Evolutionary conservation across 2,113 vertebrate genomes (phyloP).

Genomic region (Balaeniceps rex): DNA sequence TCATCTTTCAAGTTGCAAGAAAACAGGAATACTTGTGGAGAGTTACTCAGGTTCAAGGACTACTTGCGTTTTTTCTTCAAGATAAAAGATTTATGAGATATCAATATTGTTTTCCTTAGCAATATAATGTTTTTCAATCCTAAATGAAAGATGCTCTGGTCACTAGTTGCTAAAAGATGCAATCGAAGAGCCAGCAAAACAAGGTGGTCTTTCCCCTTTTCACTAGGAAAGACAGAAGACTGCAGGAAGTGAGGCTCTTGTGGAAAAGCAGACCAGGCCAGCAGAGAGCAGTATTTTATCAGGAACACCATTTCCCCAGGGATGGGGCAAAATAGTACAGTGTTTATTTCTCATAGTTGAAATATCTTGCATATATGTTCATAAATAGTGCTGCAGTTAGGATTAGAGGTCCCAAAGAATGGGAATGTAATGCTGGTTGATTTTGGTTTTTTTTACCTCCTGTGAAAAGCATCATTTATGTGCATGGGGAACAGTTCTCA

Average conservation of each 20-base stretch:
- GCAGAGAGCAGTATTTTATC: conserved; percentile 39
- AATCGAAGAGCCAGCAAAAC: not conserved
- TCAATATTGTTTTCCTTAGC: not conserved
- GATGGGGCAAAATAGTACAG: rapidly evolving
- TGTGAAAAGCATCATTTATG: not conserved
- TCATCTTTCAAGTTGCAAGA: not conserved
- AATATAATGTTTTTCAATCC: not conserved
- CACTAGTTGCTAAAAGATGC: rapidly evolving
- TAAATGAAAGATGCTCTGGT: not conserved
- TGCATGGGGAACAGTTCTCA: not conserved
- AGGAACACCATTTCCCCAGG: not conserved
- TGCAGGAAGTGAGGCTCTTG: not conserved
- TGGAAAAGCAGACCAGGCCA: not conserved
- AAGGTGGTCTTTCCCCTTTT: not conserved
- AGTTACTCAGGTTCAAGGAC: not conserved
- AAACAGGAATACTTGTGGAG: not conserved
- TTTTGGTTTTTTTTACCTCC: not conserved
- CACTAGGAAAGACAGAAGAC: not conserved
- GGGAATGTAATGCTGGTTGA: not conserved
- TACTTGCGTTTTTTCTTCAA: not conserved
- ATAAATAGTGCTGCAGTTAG: not conserved
- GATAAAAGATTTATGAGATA: not conserved
- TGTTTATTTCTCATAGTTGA: not conserved
- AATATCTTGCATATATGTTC: not conserved
- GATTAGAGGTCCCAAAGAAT: not conserved